Conservation (phyloP, 1,140 invertebrate genomes). For the Hylyphantes graminicola region DNA sequence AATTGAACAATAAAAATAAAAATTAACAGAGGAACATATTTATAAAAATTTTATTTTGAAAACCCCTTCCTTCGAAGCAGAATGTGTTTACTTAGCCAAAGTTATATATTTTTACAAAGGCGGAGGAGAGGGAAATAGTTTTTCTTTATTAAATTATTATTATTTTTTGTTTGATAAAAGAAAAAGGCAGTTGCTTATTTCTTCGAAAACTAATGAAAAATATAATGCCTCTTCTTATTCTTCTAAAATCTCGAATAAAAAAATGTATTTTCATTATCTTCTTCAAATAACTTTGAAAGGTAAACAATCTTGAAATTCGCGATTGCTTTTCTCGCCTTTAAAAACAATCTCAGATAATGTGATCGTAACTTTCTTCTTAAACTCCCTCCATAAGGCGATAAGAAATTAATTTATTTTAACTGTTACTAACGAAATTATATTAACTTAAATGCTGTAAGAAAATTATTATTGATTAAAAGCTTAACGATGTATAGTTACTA, state of each 20-base stretch:
- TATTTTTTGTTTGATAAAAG: background rate
- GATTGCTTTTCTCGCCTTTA: constrained; percentile 8
- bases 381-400: no score
- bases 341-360: constrained; percentile 28
- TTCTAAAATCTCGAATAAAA: constrained; percentile 7
- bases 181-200: constrained; percentile 14
- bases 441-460: no score
- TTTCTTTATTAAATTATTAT: constrained; percentile 6
- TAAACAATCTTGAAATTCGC: constrained; percentile 40
- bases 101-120: constrained; percentile 32
- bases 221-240: background rate
- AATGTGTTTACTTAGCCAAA: constrained; percentile 47
- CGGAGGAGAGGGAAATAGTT: background rate
- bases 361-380: background rate
- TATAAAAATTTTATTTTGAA: constrained; percentile 56
- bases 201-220: background rate
- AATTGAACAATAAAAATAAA: constrained; percentile 60
- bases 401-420: no score
- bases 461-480: no score
- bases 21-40: constrained; percentile 51
- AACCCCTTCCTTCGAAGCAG: background rate
- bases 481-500: no score
- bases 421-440: no score
- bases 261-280: constrained; percentile 55
- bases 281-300: constrained; percentile 33